A percentile compares a stretch with the other conserved stretches of the same genome.
Evolutionary conservation across 1,140 invertebrate species (phyloP).

Genomic region (Acyrthosiphon pisum): DNA sequence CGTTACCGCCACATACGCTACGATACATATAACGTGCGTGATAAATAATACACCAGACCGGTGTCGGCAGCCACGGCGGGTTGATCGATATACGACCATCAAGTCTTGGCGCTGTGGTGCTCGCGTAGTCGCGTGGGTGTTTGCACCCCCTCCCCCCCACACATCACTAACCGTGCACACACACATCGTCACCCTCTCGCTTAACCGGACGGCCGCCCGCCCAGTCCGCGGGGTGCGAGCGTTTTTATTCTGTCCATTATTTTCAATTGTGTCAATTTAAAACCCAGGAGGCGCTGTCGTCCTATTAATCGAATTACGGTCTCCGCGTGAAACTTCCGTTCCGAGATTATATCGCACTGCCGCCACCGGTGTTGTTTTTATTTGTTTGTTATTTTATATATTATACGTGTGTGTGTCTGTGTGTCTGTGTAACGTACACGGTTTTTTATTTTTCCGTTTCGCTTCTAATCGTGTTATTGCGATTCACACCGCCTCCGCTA

Average conservation of each 20-base stretch:
- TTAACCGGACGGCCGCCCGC: too few species aligned
- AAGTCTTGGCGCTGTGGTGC: not conserved
- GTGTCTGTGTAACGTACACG: not conserved
- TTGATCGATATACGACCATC: not conserved
- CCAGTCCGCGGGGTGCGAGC: not conserved
- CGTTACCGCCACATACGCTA: not conserved
- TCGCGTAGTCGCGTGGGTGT: not conserved
- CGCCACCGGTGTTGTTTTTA: conserved; percentile 13
- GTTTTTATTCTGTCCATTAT: conserved; percentile 51
- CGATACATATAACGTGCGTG: not conserved
- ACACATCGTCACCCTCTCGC: not conserved
- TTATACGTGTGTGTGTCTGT: not conserved
- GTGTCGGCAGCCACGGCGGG: not conserved
- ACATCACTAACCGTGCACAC: too few species aligned
- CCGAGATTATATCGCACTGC: conserved; percentile 39
- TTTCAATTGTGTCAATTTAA: conserved; percentile 56
- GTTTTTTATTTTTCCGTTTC: not conserved
- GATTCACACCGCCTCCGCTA: not conserved
- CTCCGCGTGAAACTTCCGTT: conserved; percentile 28
- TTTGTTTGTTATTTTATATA: conserved; percentile 8
- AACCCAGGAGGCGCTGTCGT: conserved; percentile 32
- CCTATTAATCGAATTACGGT: conserved; percentile 45
- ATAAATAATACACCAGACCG: not conserved
- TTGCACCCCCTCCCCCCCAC: not conserved
- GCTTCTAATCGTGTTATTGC: conserved; percentile 23